Evolutionary conservation across 2,888 invertebrate genomes (phyloP), one percentile per base, ranked within the genome.

Genomic region (Buathra laborator): DNA sequence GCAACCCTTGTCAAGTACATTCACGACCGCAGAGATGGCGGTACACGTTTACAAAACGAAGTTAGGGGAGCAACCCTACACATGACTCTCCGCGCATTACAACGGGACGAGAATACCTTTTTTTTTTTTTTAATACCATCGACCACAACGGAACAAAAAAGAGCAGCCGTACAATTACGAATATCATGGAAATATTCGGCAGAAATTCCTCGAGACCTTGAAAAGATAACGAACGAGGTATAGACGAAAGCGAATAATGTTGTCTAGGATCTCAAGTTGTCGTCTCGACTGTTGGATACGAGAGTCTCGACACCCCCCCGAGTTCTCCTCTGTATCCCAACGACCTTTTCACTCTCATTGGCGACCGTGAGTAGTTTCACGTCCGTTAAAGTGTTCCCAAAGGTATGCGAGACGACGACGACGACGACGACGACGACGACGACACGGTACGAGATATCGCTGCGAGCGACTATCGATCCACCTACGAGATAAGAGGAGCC

Each of bases 401-500:
- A 84, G 84, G 84, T 84, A 84, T 84, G 77, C 87, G 76, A 74
- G 81, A 32, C 77, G 59, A 72, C 76, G 71, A 81, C 80, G 75
- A 81, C 64, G 75, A 70, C 70, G 59, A 76, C 64, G 74, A 84
- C 70, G 75, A 70, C 70, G 59, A 77, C 64, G 75, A 84, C 71
- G 83, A 77, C 78, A 78, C 72, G 85, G 72, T 75, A 74, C 81
- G 83, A 87, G 86, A 86, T 87, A 87, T 88, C 88, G 82, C 83
- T 85, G 67, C 81, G 84, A 86, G 81, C 83, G 87, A 86, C 86
- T 86, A 89, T 90, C 90, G 92, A 92, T 93, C 92, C 83, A 90
- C 89, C 87, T 87, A 85, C 85, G 81, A 91, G 92, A 93, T 93
- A 93, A 92, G 88, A 72, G 82, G 56, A 24, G 70, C 87, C 86